Conservation (phyloP, 2,888 invertebrate genomes). For the Andrena praecox region DNA sequence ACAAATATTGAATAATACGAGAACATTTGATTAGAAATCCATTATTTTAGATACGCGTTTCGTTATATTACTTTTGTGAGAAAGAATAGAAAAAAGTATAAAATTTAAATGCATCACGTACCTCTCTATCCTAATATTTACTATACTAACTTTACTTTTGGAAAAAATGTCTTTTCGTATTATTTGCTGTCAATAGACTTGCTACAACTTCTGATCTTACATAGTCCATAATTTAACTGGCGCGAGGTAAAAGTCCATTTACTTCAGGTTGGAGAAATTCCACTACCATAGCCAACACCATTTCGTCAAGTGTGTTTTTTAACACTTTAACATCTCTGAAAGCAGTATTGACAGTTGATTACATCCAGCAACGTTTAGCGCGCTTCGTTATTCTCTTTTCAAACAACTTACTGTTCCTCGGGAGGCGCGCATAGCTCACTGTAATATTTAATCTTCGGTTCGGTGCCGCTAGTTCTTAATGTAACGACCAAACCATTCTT, state of each 20-base stretch:
- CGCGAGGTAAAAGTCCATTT: slow-evolving; percentile 87
- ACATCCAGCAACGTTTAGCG: background rate
- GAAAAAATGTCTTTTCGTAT: slow-evolving; percentile 1
- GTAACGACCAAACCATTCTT: slow-evolving; percentile 94
- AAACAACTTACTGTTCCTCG: slow-evolving; percentile 86
- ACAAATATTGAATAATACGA: background rate
- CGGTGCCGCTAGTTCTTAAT: slow-evolving; percentile 98
- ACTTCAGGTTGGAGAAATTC: slow-evolving; percentile 93
- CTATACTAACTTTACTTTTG: background rate
- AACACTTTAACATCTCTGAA: slow-evolving; percentile 89
- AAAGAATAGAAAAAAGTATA: slow-evolving; percentile 20
- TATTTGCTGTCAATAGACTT: background rate
- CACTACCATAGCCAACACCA: slow-evolving; percentile 91
- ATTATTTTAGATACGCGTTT: background rate
- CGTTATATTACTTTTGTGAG: background rate
- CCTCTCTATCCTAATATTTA: background rate
- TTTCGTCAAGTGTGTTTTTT: slow-evolving; percentile 88
- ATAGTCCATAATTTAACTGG: slow-evolving; percentile 62
- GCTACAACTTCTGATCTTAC: slow-evolving; percentile 2
- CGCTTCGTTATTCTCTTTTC: background rate
- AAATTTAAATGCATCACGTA: background rate
- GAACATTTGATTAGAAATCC: background rate
- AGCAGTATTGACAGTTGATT: slow-evolving; percentile 15
- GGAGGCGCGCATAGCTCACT: slow-evolving; percentile 93
- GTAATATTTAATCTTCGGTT: slow-evolving; percentile 99